Base-by-base conservation (phyloP, 2,888 invertebrate genomes). In the Chrysomela aeneicollis region DNA sequence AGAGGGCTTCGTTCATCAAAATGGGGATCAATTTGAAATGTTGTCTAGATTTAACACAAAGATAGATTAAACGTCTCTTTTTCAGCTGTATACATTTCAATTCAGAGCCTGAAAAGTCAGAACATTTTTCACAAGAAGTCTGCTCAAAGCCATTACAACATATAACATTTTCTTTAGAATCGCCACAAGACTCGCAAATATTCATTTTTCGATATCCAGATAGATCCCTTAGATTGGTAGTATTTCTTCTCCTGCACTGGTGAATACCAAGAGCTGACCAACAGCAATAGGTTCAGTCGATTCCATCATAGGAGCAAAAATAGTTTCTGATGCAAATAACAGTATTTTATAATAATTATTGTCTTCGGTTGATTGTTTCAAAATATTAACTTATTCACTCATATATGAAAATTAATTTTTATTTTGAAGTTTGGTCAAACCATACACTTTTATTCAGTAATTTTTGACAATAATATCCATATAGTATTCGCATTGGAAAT, bases 151-250 rank as follows among this genome's bases (percentile, higher is more conserved):
- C 52, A 52, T 52, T 30, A 52, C 52, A 52, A 52, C 52, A 52
- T 52, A 52, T 52, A 10, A n/a, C 52, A 52, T 30, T 52, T 52
- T 52, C 52, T 30, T n/a, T 52, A 52, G 52, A 52, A 52, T 52
- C 52, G 30, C 52, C 52, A 52, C 52, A 52, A 30, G 52, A 52
- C 52, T 52, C 52, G 18, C 52, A 52, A 52, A 52, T 26, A 52
- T 52, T 52, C 22, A 52, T 52, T 26, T 22, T 52, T 52, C 15
- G 17, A 52, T 52, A 52, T 52, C 26, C 26, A 52, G 52, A n/a
- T 52, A n/a, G n/a, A n/a, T 30, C 52, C 52, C 26, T 52, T 30
- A 52, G 52, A 52, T n/a, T n/a, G n/a, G 26, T 52, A 52, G n/a
- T 52, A 52, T n/a, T 52, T 52, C 17, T 26, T 26, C 30, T 26